Base-by-base conservation (phyloP, 2,888 invertebrate species). In the Sinopyrophorus schimmeli region DNA sequence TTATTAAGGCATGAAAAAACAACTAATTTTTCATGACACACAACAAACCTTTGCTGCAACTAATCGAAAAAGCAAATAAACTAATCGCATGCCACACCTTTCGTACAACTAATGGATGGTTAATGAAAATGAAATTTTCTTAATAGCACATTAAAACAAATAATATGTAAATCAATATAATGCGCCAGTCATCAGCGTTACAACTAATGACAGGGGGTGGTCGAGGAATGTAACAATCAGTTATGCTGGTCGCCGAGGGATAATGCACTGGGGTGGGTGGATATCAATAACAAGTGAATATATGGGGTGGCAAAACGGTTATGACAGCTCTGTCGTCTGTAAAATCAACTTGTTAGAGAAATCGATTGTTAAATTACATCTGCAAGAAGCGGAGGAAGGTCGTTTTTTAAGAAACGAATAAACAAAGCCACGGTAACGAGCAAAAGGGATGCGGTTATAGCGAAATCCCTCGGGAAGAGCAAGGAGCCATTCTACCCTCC, bases 241-340 rank as follows among this genome's bases (percentile, higher is more conserved):
- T 48, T 42, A 48, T 42, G 42, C 37, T 42, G 26, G 37, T 21
- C 32, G 38, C n/a, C n/a, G 24, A 20, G 38, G 40, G 37, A 30
- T 38, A 35, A 24, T 24, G 17, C 37, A 31, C 38, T 42, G 42
- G 58, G 37, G 51, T 50, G 42, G 47, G 44, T 23, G 39, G 40
- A 58, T 66, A 66, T 65, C 66, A 66, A 65, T 65, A 66, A 66
- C 64, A 60, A 63, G 58, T 60, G 61, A 60, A 62, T 54, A 39
- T 60, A 57, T 58, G 57, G 64, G 66, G 62, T 57, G 64, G 60
- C 58, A 61, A 60, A 63, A 57, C 63, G 59, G 57, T 64, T 64
- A 63, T 64, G 65, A 64, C 65, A 63, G 64, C 59, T 51, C 62
- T 60, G 57, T 62, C 66, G 62, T 61, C 61, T 62, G 63, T 57